Evolutionary conservation across 2,888 invertebrate genomes (phyloP), one percentile per base, ranked within the genome.

Genomic region (Flexamia atlantica): DNA sequence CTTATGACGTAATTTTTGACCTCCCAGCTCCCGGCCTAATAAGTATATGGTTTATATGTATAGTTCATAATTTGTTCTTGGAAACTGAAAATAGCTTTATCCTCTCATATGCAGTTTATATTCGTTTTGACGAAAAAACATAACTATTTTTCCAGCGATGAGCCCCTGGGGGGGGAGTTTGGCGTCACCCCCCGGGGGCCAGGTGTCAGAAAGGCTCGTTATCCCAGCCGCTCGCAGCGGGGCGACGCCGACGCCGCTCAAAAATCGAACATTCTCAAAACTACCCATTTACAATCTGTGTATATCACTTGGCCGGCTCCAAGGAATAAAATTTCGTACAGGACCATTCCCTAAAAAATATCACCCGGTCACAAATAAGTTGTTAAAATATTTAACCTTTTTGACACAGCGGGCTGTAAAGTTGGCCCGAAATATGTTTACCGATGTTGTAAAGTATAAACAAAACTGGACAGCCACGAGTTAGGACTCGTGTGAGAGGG

Each of bases 321-420:
- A 1, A 4, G 17, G 70, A 70, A 70, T 70, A 70, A 70, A 70
- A 20, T 32, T 70, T 40, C 30, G 32, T 68, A 68, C 32, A 12
- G 70, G 23, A 20, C 70, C 70, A 17, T 70, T 36, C n/a, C 23
- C 20, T 9, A 40, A n/a, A 40, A 70, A 40, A 70, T 70, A 70
- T 70, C 70, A n/a, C 70, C 40, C 20, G 17, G 1, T 20, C 70
- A 4, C 70, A 40, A 70, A 32, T 70, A 70, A 70, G 36, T 70
- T 70, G 70, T 70, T 70, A 70, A 70, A 70, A 70, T 70, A 70
- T 70, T 70, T 70, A 70, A 70, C 70, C 70, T 70, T 70, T 40
- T 70, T 70, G 70, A 70, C 70, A 70, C 70, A 70, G 40, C 70
- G 20, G 23, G 70, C 23, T 20, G 70, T 70, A 70, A 70, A 70